Conservation (phyloP, 2,888 invertebrate species). For the Gymnosoma rotundatum region DNA sequence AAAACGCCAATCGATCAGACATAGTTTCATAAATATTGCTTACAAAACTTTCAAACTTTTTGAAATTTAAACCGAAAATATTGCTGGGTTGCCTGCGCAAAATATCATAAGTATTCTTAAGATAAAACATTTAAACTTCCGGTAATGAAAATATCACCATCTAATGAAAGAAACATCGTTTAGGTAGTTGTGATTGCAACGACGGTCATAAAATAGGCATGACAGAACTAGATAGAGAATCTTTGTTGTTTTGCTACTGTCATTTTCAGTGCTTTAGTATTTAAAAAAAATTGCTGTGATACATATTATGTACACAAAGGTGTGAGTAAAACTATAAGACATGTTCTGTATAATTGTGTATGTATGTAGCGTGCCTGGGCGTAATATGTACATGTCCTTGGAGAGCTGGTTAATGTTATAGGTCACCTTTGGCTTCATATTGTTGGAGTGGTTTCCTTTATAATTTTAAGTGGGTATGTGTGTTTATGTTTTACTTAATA, state of each 20-base stretch:
- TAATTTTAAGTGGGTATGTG: too few relatives aligned
- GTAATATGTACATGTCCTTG: constrained; percentile 28
- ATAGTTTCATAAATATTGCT: too few relatives aligned
- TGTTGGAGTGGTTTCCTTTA: constrained; percentile 11
- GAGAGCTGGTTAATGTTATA: constrained; percentile 57
- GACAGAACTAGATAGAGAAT: neutral
- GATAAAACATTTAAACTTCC: constrained; percentile 30
- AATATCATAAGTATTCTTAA: neutral
- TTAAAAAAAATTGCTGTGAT: too few relatives aligned
- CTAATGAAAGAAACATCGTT: constrained; percentile 27
- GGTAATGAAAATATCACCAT: constrained; percentile 57
- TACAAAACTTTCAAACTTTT: too few relatives aligned
- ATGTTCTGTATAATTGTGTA: neutral
- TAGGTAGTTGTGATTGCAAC: constrained; percentile 10
- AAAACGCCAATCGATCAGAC: too few relatives aligned
- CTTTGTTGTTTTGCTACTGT: neutral
- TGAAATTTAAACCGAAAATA: too few relatives aligned
- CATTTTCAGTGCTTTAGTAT: too few relatives aligned
- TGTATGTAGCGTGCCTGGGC: neutral
- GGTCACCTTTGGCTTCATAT: constrained; percentile 32
- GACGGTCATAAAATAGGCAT: constrained; percentile 4
- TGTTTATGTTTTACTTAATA: too few relatives aligned
- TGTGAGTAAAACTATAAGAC: too few relatives aligned
- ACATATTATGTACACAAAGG: too few relatives aligned
- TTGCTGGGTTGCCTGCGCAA: neutral